Base-by-base conservation (phyloP, 2,113 vertebrate genomes). In the Neodon shergylaensis region DNA sequence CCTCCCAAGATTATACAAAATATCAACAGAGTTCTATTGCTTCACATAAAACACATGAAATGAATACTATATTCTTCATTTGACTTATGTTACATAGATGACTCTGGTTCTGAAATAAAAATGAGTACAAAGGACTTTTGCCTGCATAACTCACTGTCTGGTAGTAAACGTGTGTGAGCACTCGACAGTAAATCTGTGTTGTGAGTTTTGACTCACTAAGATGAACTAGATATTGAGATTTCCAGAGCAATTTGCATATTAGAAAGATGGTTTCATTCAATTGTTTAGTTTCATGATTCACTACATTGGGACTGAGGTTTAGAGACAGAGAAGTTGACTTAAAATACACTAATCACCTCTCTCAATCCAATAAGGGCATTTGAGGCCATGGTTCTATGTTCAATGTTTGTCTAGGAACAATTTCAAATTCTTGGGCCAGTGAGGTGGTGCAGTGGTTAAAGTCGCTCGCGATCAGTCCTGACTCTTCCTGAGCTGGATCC, bases 271-370 rank as follows among this genome's bases (percentile, higher is more conserved):
- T 91, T 96, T 96, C 63, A 92, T 88, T 90, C 28, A 65, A 3
- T 81, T 10, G 9, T 54, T 91, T 92, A 63, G 8, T 95, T 97
- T 96, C 86, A 95, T 52, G 84, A 95, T 54, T 65, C 7, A 65
- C 2, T 63, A 24, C 68, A 88, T 66, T 85, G 88, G 22, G 26
- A 90, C 0, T 85, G 89, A 87, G 0, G 82, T 36, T 96, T 84
- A 94, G 82, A 42, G 61, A 87, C 2, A 61, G n/a, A 95, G 81
- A 94, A 87, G 73, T 65, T 86, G 36, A 3, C 5, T 36, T 26
- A 54, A 49, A 79, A 73, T 33, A 3, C 42, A 54, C 31, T 52
- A 70, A 13, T 85, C 42, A 36, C 36, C 31, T n/a, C 66, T 76
- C 5, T 70, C 17, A 82, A 92, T n/a, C 39, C 78, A 84, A 88